These are phyloP conservation scores for Hyperopisus bebe DNA, from an alignment of 2,113 vertebrate genomes.

Conservation along the genomic window DNA sequence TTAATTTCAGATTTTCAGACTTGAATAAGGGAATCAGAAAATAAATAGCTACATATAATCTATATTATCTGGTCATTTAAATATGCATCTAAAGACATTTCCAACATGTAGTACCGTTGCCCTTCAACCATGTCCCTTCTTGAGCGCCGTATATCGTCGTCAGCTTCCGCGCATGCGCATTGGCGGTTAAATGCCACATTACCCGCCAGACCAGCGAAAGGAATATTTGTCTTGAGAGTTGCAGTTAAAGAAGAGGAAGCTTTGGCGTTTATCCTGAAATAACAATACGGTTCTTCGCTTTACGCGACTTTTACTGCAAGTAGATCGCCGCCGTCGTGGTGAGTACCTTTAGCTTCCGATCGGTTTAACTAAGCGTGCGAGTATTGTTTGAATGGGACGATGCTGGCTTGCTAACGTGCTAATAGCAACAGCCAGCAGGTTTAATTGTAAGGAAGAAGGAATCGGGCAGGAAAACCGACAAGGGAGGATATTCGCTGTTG, in stretches of 20 bases:
- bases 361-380: not conserved
- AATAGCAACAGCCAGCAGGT: not conserved
- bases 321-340: not conserved
- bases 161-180: slow-evolving; percentile 3
- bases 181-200: slow-evolving; percentile 21
- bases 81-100: not conserved
- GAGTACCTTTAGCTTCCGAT: not conserved
- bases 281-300: not conserved
- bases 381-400: slow-evolving; percentile 21
- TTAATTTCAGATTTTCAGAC: not conserved
- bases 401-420: not conserved
- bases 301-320: too few species aligned
- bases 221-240: not conserved
- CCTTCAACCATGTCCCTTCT: slow-evolving; percentile 4
- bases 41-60: not conserved
- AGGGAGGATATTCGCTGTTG: not conserved
- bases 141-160: slow-evolving; percentile 6
- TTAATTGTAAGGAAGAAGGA: not conserved
- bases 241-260: not conserved
- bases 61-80: not conserved
- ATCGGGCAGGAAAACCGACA: not conserved
- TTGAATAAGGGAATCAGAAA: not conserved
- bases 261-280: not conserved
- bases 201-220: slow-evolving; percentile 8
- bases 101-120: not conserved